Evolutionary conservation across 2,113 vertebrate species (phyloP).

Genomic region (Benitochromis conjunctus): DNA sequence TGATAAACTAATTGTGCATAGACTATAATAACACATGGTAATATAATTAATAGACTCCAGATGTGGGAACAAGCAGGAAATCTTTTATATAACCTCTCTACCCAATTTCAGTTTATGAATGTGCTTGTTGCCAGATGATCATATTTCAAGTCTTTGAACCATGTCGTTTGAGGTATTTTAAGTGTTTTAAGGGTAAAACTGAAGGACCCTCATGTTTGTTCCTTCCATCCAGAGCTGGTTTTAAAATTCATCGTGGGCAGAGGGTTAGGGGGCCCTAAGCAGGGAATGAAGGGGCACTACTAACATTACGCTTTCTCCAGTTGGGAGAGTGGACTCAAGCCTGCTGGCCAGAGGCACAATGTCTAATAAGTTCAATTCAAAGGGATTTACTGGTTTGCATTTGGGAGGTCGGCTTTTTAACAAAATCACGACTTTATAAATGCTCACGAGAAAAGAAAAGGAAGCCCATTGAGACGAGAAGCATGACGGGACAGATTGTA

Average conservation of each 20-base stretch:
- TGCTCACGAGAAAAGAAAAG: conserved; percentile 9
- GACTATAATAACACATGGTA: not conserved
- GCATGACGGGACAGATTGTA: not conserved
- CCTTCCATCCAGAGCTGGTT: conserved; percentile 12
- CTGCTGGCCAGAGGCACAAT: not conserved
- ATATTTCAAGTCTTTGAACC: conserved; percentile 42
- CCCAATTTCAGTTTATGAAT: conserved; percentile 10
- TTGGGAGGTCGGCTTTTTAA: conserved; percentile 33
- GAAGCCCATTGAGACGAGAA: not conserved
- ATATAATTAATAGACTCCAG: conserved; percentile 4
- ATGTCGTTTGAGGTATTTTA: conserved; percentile 25
- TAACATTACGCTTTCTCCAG: conserved; percentile 14
- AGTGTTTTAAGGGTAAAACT: conserved; percentile 26
- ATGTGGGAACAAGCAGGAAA: conserved; percentile 23
- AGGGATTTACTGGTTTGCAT: conserved; percentile 58
- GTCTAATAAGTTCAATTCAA: conserved; percentile 34
- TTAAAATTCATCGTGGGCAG: conserved; percentile 28
- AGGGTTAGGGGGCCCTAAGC: not conserved
- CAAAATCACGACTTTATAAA: conserved; percentile 19
- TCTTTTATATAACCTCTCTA: conserved; percentile 13
- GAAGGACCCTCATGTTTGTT: conserved; percentile 6
- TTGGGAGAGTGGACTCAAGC: conserved; percentile 12
- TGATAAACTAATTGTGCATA: not conserved
- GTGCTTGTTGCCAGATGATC: conserved; percentile 29
- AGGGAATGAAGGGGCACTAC: conserved; percentile 15